Conservation (phyloP, 2,888 invertebrate genomes). For the Bugula neritina region DNA sequence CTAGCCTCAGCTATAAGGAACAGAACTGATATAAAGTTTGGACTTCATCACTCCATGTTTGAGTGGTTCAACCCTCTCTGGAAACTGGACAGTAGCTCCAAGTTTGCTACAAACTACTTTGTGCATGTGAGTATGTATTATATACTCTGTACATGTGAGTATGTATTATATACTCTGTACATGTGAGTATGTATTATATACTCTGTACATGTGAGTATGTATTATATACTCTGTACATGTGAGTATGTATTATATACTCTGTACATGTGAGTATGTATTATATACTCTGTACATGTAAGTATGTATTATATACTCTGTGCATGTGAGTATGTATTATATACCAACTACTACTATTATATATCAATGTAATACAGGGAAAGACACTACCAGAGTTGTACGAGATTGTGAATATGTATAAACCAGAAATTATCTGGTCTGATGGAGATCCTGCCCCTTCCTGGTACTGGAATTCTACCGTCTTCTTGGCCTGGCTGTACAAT, state of each 20-base stretch:
- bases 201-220: too few species aligned
- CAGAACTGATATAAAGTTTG: constrained; percentile 59
- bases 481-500: constrained; percentile 56
- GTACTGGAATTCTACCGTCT: constrained; percentile 54
- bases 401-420: constrained; percentile 48
- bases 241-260: too few species aligned
- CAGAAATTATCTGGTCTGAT: constrained; percentile 52
- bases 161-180: too few species aligned
- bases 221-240: too few species aligned
- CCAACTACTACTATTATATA: too few species aligned
- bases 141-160: too few species aligned
- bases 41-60: constrained; percentile 45
- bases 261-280: too few species aligned
- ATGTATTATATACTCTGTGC: too few species aligned
- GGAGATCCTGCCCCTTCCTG: constrained; percentile 65
- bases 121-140: constrained; percentile 58
- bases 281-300: too few species aligned
- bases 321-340: too few species aligned
- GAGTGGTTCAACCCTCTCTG: constrained; percentile 51
- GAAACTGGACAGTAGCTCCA: constrained; percentile 55
- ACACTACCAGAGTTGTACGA: constrained; percentile 67
- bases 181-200: too few species aligned
- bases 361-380: too few species aligned
- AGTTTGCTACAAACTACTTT: constrained; percentile 60
- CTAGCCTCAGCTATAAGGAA: constrained; percentile 65